Evolutionary conservation across 2,113 vertebrate species (phyloP), one percentile per base, ranked within the genome.

Genomic region (Prietella phreatophila): DNA sequence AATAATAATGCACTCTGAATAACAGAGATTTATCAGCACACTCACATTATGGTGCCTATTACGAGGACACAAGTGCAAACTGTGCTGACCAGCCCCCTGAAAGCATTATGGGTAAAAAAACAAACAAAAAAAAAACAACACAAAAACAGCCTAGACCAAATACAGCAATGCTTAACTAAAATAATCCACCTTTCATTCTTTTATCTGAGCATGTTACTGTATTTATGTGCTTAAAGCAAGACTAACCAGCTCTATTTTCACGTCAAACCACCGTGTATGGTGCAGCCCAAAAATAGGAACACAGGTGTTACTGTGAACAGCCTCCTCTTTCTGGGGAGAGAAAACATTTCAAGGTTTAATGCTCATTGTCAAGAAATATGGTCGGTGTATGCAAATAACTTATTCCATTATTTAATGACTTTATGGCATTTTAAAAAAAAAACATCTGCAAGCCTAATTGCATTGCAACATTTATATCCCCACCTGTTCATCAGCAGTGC

Each of bases 381-480:
- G 65, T 79, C 50, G 58, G 42, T 42, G 42, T 71, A 22, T 14
- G 61, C 73, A 53, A 87, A 88, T 83, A 85, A 87, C 76, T 85
- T 75, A 85, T 92, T 92, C 86, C 92, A 92, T 93, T 94, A 93
- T 93, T 94, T 93, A 92, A 75, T 75, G 90, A 87, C 71, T 86
- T 85, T 89, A 87, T 91, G 89, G 82, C 86, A 85, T 92, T 87
- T 92, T 7, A 90, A 78, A 89, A 85, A 92, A 93, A 78, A 89
- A 76, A 90, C 84, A 92, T 88, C 89, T 27, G 36, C 10, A 87
- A 89, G 93, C 88, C 76, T 89, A 88, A 78, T 84, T 87, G 90
- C 80, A 71, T 58, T 78, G 84, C 88, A 87, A 79, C 83, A 84
- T 91, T 94, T 90, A 91, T 85, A 85, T 85, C 91, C 85, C 87